A percentile compares a stretch with the other conserved stretches of the same genome.
Conservation (phyloP, 2,888 invertebrate species). For the Alloplasta piceator region DNA sequence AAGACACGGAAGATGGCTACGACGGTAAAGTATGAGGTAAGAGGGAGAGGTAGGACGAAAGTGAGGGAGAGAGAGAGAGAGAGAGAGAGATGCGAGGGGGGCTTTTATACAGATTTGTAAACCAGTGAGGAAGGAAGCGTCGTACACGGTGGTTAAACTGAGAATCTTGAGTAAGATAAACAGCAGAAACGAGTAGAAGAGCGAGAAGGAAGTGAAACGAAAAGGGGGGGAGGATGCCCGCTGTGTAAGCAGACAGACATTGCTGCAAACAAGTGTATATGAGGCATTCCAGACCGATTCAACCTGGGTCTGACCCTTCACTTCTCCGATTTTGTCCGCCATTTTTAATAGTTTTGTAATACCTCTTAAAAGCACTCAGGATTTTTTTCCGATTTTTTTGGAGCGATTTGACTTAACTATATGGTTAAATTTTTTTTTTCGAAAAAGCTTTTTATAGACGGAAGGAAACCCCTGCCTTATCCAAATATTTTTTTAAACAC, state of each 20-base stretch:
- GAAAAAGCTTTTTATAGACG: no score
- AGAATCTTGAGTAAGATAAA: constrained; percentile 63
- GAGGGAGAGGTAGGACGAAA: background rate
- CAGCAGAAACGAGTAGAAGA: constrained; percentile 46
- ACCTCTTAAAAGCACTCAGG: no score
- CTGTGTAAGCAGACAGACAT: constrained; percentile 18
- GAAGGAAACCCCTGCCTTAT: no score
- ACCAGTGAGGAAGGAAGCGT: constrained; percentile 52
- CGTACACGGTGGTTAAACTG: constrained; percentile 61
- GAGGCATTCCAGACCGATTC: no score
- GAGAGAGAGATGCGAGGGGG: constrained; percentile 3
- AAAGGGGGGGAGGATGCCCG: constrained; percentile 9
- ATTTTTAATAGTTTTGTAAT: no score
- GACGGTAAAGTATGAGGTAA: background rate
- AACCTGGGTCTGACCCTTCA: no score
- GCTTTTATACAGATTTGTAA: constrained; percentile 57
- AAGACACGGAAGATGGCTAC: constrained; percentile 14
- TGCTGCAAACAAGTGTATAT: constrained; percentile 6
- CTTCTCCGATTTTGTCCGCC: no score
- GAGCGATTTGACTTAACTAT: no score
- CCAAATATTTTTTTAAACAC: no score
- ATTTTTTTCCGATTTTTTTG: no score
- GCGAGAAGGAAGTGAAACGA: background rate
- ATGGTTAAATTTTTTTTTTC: no score
- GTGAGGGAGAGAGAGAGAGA: constrained; percentile 2